Evolutionary conservation across 2,113 vertebrate species (phyloP), one percentile per base, ranked within the genome.

Genomic region (Semnornis frantzii): DNA sequence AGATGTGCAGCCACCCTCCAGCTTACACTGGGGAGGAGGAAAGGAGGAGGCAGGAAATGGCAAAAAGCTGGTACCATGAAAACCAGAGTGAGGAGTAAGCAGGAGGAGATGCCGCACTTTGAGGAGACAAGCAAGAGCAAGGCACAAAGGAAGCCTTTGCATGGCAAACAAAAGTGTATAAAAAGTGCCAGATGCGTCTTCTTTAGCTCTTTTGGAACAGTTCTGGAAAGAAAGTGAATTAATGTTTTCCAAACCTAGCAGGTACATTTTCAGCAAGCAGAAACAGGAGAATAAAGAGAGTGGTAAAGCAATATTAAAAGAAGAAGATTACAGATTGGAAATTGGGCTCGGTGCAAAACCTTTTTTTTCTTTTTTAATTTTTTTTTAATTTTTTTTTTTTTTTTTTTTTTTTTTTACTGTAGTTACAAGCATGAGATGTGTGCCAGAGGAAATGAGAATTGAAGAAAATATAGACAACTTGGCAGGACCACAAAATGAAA

Each of bases 381-480:
- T 31, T 5, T 31, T 81, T 95, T 85, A 95, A n/a, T 3, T n/a
- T 44, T 7, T 39, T 42, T 52, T 33, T 7, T 44, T 68, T 69
- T 69, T 62, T 64, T 75, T 91, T 71, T 68, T 74, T 74, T 31
- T 5, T 31, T 81, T 95, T 85, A 95, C 83, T 84, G 71, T 95
- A 95, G 91, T 83, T 94, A 71, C 91, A 93, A 95, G 89, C 78
- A 96, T 86, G 89, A 93, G 89, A 85, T 3, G 1, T 48, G 72
- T 94, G 94, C 95, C 95, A 96, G 91, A 96, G 93, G 96, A 97
- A 97, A 96, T 96, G 95, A 97, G 96, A 96, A 97, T 96, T 94
- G 96, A 94, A 91, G 94, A 94, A 97, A 96, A 96, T 94, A 90
- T 93, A 96, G 96, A 93, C 87, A 94, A 69, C 77, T 94, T 97